Percentiles rank a stretch among this genome's conserved stretches.
phyloP scores from a whole-genome alignment of 2,888 invertebrate genomes.

The Pyrochroa serraticornis region DNA sequence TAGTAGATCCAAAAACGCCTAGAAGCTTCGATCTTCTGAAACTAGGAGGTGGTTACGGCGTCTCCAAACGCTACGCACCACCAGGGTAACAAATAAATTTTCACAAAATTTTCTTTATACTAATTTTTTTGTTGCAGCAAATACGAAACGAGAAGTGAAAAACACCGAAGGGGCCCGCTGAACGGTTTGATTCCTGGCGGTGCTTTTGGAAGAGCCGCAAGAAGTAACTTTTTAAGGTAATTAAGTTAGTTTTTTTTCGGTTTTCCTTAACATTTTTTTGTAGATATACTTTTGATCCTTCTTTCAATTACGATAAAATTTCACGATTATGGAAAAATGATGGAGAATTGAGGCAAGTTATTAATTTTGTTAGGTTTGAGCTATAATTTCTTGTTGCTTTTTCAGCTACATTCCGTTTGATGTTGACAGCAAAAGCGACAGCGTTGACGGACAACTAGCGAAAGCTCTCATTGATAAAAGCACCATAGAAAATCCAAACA shows the following conservation, averaged over 20 bases:
- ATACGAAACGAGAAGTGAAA: conserved; percentile 20
- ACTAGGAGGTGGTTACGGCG: conserved; percentile 22
- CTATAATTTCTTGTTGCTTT: not conserved
- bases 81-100: conserved; percentile 6
- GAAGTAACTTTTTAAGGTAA: conserved; percentile 20
- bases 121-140: conserved; percentile 4
- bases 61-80: conserved; percentile 17
- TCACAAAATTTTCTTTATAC: not conserved
- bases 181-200: conserved; percentile 37
- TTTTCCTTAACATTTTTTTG: too few species aligned
- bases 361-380: not conserved
- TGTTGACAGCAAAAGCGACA: conserved; percentile 12
- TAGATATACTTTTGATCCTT: not conserved
- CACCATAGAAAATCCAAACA: conserved; percentile 4
- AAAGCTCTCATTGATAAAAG: not conserved
- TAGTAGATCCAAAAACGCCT: conserved; percentile 2
- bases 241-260: conserved; percentile 11
- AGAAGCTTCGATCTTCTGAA: conserved; percentile 22
- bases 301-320: not conserved
- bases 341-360: not conserved
- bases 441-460: conserved; percentile 5
- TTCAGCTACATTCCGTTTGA: conserved; percentile 15
- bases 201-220: conserved; percentile 35
- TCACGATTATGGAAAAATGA: conserved; percentile 1
- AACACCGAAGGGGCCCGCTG: conserved; percentile 27